These are phyloP conservation scores for Ondatra zibethicus DNA, from an alignment of 2,113 vertebrate species.

Conservation along the genomic window DNA sequence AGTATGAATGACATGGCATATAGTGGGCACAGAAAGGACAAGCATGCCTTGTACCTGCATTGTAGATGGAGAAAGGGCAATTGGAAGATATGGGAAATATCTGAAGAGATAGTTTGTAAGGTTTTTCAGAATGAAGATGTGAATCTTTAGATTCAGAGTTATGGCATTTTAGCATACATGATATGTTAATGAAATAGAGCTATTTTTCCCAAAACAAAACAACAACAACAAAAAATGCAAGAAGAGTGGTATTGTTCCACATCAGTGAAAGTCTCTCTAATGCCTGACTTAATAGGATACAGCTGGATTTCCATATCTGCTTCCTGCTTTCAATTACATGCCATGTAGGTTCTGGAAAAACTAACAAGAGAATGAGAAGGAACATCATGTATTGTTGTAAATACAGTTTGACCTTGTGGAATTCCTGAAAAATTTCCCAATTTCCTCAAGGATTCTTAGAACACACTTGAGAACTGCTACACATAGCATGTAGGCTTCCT, in stretches of 20 bases:
- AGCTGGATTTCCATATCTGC: conserved; percentile 28
- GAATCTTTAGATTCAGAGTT: neutral
- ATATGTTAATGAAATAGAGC: conserved; percentile 41
- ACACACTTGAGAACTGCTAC: neutral
- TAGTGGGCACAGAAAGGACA: neutral
- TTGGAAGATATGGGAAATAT: neutral
- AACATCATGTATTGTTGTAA: conserved; percentile 24
- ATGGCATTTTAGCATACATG: neutral
- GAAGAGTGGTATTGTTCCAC: neutral
- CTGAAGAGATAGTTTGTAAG: conserved; percentile 38
- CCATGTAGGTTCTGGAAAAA: conserved; percentile 45
- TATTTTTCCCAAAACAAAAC: conserved; percentile 42
- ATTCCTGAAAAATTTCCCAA: neutral
- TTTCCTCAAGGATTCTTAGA: conserved; percentile 9
- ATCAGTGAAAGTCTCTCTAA: conserved; percentile 23
- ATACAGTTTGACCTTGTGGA: conserved; percentile 40
- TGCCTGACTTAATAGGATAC: conserved; percentile 14
- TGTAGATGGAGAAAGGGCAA: neutral
- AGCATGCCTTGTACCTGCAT: neutral
- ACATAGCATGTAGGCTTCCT: neutral
- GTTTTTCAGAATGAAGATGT: conserved; percentile 31
- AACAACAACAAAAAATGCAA: neutral
- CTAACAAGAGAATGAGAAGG: conserved; percentile 40
- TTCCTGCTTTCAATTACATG: conserved; percentile 18
- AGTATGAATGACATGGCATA: neutral